Base-by-base conservation (phyloP, 1,140 invertebrate species). In the Matsumurasca onukii region DNA sequence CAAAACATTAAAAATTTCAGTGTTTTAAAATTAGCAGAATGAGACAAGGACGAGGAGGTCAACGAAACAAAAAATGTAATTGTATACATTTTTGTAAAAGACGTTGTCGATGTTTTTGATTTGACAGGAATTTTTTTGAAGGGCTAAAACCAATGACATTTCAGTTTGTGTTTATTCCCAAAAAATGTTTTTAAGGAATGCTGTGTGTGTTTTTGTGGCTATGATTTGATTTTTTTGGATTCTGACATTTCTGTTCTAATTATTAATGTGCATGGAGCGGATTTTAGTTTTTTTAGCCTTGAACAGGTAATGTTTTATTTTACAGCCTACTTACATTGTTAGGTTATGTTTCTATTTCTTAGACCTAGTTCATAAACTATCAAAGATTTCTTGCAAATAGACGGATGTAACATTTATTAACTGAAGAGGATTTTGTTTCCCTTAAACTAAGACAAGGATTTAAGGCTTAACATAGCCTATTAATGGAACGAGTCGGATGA, bases 51-150 rank as follows among this genome's bases (percentile, higher is more conserved):
- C 80, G 81, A 67, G 80, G 78, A 74, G 79, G 78, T 64, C 78
- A 79, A 75, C 78, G 80, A 74, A 82, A 79, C 78, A 79, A 81
- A 77, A 81, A 80, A 80, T 82, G 81, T 82, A 81, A 81, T 73
- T 76, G 67, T 73, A 68, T 62, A 62, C 25, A 61, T 55, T 31
- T 45, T 55, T n/a, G 34, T 59, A 68, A 59, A 5, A 34, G 31
- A 59, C 34, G 30, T 63, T 63, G 25, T 63, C 12, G 13, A 63
- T 63, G 61, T 63, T 63, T 63, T 63, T 63, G 3, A 13, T 61
- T 45, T 31, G 17, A 31, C n/a, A 63, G 39, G 39, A 20, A 24
- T 5, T 63, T 63, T 20, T 45, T 63, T 45, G 31, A 3, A 12
- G 24, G 22, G 2, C 30, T 31, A 31, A 63, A 34, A 20, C n/a